Evolutionary conservation across 2,797 vertebrate species (phyloP).

Genomic region (Spea hammondii): DNA sequence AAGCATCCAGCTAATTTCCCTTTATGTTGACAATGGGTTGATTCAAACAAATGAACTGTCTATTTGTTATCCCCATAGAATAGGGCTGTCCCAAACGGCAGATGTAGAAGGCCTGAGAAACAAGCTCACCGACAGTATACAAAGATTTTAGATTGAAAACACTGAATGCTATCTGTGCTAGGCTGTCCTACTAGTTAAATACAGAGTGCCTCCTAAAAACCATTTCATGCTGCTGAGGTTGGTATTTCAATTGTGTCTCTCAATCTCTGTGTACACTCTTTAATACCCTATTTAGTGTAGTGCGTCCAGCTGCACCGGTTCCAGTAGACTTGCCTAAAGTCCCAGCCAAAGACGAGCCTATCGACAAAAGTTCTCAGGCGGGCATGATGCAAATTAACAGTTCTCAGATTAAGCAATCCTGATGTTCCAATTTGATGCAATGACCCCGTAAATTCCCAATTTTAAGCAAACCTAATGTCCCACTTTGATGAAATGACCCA

Average conservation of each 20-base stretch:
- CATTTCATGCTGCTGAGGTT: neutral
- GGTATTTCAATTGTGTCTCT: neutral
- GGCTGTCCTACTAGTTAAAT: slow-evolving; percentile 3
- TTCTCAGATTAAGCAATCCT: neutral
- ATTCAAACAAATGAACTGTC: slow-evolving; percentile 6
- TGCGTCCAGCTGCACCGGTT: neutral
- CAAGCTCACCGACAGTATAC: neutral
- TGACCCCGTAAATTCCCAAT: neutral
- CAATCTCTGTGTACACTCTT: neutral
- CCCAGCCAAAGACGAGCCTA: neutral
- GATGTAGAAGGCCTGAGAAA: slow-evolving; percentile 10
- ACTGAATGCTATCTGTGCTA: neutral
- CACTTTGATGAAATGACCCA: neutral
- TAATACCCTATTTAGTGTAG: neutral
- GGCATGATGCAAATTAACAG: neutral
- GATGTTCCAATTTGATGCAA: neutral
- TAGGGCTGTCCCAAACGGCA: slow-evolving; percentile 1
- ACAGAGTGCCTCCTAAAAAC: neutral
- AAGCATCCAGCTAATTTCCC: slow-evolving; percentile 3
- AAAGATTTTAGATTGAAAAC: neutral
- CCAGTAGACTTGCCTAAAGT: neutral
- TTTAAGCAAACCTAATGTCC: neutral
- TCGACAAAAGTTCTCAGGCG: neutral
- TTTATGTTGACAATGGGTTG: neutral
- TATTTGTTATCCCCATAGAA: neutral